These are phyloP conservation scores for Drosophila kambysellisi DNA, from an alignment of 2,888 invertebrate genomes.

Conservation along the genomic window DNA sequence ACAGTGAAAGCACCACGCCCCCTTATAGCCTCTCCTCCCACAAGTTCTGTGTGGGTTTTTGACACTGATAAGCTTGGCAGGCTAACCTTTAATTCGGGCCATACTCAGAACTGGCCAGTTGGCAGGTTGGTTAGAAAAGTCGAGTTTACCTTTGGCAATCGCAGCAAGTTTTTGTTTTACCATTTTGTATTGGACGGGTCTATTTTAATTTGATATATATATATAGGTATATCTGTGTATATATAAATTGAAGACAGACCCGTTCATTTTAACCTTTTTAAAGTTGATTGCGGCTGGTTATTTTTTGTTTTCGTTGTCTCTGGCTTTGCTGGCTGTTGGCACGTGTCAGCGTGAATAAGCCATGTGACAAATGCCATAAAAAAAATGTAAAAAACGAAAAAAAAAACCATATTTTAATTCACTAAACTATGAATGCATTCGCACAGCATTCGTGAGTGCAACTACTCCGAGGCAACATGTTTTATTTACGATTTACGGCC, in stretches of 20 bases:
- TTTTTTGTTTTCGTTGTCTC: background rate
- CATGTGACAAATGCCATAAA: slow-evolving; percentile 49
- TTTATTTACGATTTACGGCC: slow-evolving; percentile 24
- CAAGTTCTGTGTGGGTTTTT: slow-evolving; percentile 22
- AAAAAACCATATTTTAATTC: slow-evolving; percentile 37
- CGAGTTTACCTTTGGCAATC: slow-evolving; percentile 26
- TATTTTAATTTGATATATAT: background rate
- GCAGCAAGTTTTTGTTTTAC: slow-evolving; percentile 9
- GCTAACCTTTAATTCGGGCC: slow-evolving; percentile 57
- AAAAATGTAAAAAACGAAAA: slow-evolving; percentile 42
- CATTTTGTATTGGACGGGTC: background rate
- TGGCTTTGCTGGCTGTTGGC: slow-evolving; percentile 13
- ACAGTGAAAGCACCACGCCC: slow-evolving; percentile 13
- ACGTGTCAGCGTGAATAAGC: slow-evolving; percentile 50
- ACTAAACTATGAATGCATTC: slow-evolving; percentile 56
- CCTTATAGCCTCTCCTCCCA: background rate
- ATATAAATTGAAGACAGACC: slow-evolving; percentile 51
- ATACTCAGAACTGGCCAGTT: slow-evolving; percentile 20
- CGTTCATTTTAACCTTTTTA: slow-evolving; percentile 32
- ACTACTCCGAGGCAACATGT: slow-evolving; percentile 8
- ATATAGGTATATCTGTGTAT: background rate
- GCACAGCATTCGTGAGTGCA: slow-evolving; percentile 2
- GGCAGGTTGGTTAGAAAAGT: slow-evolving; percentile 17
- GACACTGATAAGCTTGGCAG: slow-evolving; percentile 60
- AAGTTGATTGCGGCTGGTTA: slow-evolving; percentile 15